These are phyloP conservation scores for Augiades crinisus DNA, from an alignment of 2,888 invertebrate species.

Conservation along the genomic window DNA sequence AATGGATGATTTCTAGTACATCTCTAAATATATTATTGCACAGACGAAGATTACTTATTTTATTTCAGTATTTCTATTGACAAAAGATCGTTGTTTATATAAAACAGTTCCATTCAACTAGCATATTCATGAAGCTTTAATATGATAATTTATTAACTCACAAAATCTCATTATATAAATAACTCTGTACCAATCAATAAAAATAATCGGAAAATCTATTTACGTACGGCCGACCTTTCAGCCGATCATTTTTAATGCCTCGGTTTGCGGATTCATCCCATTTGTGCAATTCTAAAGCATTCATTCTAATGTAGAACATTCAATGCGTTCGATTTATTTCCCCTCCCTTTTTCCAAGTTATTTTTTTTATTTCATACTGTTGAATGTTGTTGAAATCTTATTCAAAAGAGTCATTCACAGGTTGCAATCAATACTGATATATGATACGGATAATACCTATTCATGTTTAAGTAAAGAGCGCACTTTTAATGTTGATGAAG, in stretches of 20 bases:
- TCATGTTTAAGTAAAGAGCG: conserved; percentile 2
- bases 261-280: conserved; percentile 29
- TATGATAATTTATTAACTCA: no score
- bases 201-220: neutral
- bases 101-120: no score
- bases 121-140: no score
- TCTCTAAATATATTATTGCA: no score
- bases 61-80: no score
- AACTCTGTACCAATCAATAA: no score
- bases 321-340: conserved; percentile 11
- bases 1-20: no score
- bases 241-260: conserved; percentile 35
- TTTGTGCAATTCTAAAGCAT: conserved; percentile 15
- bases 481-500: neutral
- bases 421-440: no score
- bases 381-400: conserved; percentile 1
- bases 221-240: neutral
- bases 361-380: neutral
- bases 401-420: conserved; percentile 8
- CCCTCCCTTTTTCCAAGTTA: neutral
- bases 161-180: no score
- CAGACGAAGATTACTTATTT: no score
- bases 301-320: conserved; percentile 1
- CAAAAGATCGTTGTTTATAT: no score
- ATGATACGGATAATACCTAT: no score